Evolutionary conservation across 2,888 invertebrate species (phyloP), one percentile per base, ranked within the genome.

Genomic region (Periphyllus acericola): DNA sequence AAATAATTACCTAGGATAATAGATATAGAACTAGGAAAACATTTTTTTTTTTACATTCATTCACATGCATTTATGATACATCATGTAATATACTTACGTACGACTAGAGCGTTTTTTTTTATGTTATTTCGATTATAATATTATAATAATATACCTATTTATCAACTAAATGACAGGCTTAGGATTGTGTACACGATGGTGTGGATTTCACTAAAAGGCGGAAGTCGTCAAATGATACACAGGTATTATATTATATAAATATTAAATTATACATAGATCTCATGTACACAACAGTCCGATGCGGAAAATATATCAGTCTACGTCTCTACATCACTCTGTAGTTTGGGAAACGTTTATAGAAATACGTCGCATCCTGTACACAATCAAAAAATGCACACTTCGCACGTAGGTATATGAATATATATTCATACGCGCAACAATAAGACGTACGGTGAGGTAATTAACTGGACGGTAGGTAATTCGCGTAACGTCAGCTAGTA

Each of bases 11-110:
- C 3, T 55, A 55, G 21, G 5, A 60, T 60, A 60, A 29, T 19
- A 36, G 52, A 29, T 9, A 74, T 74, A 36, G 68, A 60, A 75
- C 8, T 60, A 29, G 8, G 0, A 14, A 60, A 40, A 76, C 32
- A 36, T 14, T n/a, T 72, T 34, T 52, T 78, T 85, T 8, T 34
- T 79, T 32, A 75, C 25, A 46, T 76, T 78, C 78, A 85, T 80
- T 86, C 71, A 25, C 86, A 86, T 86, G 86, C 86, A 52, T 85
- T 71, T 32, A 86, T 14, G 34, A 55, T 17, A 72, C 55, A 72
- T 29, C 34, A 85, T 79, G 32, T 29, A 29, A 32, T 84, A 46
- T 84, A 84, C 46, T 76, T 76, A 84, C 76, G 21, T 34, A 68
- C 75, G n/a, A 34, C 36, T 60, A 46, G 11, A 14, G 46, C 14